Conservation (phyloP, 2,888 invertebrate genomes). For the Odontocolon sp. region DNA sequence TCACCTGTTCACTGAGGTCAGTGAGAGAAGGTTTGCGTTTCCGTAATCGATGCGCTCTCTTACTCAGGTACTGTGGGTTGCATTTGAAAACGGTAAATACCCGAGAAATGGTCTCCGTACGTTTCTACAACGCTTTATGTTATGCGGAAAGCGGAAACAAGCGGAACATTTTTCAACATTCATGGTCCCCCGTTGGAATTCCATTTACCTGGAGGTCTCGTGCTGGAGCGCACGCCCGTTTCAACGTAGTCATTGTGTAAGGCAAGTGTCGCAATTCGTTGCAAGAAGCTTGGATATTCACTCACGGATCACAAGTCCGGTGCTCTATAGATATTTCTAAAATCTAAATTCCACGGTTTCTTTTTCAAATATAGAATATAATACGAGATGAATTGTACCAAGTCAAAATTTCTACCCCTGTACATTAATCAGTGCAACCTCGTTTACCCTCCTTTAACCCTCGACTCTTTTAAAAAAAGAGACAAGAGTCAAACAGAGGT, state of each 20-base stretch:
- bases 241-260: not conserved
- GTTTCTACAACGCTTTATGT: not conserved
- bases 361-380: too few species aligned
- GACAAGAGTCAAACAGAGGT: too few species aligned
- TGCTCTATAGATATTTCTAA: not conserved
- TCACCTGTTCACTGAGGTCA: constrained; percentile 57
- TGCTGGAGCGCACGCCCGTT: not conserved
- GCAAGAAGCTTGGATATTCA: not conserved
- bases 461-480: too few species aligned
- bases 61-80: constrained; percentile 36
- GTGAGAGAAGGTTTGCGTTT: constrained; percentile 11
- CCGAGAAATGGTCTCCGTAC: constrained; percentile 8
- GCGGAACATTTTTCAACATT: not conserved
- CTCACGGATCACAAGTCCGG: not conserved
- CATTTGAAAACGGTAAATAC: constrained; percentile 28
- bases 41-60: constrained; percentile 53
- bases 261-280: constrained; percentile 6
- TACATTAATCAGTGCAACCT: too few species aligned
- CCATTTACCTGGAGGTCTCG: constrained; percentile 28
- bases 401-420: too few species aligned
- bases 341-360: too few species aligned
- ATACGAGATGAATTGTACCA: too few species aligned
- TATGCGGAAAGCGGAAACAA: constrained; percentile 17
- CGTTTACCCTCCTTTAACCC: too few species aligned
- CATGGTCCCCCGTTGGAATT: constrained; percentile 23